These are phyloP conservation scores for Sturnus vulgaris DNA, from an alignment of 2,113 vertebrate genomes.

Conservation along the genomic window DNA sequence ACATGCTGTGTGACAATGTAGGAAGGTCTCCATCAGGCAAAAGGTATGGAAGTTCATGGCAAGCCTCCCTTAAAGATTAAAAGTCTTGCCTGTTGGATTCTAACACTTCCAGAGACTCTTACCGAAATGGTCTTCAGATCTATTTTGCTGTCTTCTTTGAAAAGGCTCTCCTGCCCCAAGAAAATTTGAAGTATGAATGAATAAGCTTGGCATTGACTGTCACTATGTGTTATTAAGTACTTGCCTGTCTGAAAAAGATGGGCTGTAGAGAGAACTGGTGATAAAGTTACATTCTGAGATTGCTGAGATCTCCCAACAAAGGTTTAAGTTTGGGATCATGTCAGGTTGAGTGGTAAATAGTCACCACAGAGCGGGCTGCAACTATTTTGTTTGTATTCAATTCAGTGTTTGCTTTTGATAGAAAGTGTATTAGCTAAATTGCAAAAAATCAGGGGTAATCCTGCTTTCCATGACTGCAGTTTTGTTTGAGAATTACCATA, in stretches of 20 bases:
- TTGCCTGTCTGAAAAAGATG: not conserved
- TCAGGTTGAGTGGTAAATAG: not conserved
- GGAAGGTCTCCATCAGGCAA: not conserved
- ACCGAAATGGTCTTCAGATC: not conserved
- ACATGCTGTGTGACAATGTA: not conserved
- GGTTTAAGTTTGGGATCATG: not conserved
- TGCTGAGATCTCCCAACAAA: not conserved
- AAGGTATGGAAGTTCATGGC: accelerated
- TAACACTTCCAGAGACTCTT: not conserved
- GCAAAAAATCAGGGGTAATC: not conserved
- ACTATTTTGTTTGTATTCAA: not conserved
- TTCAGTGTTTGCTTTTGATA: not conserved
- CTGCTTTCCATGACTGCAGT: not conserved
- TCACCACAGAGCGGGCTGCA: not conserved
- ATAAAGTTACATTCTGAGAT: not conserved
- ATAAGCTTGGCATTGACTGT: not conserved
- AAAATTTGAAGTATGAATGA: not conserved
- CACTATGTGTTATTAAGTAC: not conserved
- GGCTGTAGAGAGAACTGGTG: not conserved
- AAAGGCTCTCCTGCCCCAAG: not conserved
- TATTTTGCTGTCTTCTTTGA: not conserved
- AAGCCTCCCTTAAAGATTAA: not conserved
- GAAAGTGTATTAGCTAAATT: not conserved
- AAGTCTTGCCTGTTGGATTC: not conserved
- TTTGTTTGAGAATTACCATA: not conserved